A percentile compares a stretch with the other conserved stretches of the same genome.
phyloP scores from a whole-genome alignment of 35 echinoderm and acorn worm genomes.

The Ptychodera flava region DNA sequence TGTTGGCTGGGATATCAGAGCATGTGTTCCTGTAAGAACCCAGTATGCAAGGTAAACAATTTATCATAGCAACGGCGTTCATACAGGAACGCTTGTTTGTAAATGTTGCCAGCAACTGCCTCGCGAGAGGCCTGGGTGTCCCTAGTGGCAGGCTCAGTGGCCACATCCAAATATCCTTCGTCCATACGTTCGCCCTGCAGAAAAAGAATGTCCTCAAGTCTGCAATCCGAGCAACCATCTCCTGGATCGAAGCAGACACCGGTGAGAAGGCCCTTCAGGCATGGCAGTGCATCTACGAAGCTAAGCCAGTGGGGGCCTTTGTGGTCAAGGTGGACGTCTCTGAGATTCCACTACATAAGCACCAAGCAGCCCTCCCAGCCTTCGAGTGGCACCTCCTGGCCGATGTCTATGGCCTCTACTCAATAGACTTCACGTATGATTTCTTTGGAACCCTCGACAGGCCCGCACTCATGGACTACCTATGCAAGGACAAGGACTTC shows the following conservation, averaged over 20 bases:
- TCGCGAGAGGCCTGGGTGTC: neutral
- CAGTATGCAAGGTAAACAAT: no score
- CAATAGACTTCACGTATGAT: constrained; percentile 1
- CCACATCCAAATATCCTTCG: neutral
- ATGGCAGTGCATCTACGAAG: neutral
- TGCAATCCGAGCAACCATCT: constrained; percentile 4
- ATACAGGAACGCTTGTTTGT: no score
- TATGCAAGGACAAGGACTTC: neutral
- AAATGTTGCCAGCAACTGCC: no score
- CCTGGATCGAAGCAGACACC: neutral
- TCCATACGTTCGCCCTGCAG: neutral
- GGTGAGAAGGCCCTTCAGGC: neutral
- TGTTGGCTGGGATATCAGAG: no score
- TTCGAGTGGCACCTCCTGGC: no score
- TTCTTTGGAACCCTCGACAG: neutral
- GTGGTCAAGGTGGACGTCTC: constrained; percentile 3
- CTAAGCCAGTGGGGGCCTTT: neutral
- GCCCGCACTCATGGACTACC: neutral
- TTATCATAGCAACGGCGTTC: no score
- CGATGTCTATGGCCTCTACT: neutral
- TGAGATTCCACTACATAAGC: neutral
- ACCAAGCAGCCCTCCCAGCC: neutral
- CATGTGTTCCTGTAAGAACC: no score
- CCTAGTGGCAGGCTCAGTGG: no score
- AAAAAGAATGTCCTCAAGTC: neutral